These are phyloP conservation scores for Sarcophaga bullata DNA, from an alignment of 1,140 invertebrate species.

Conservation along the genomic window DNA sequence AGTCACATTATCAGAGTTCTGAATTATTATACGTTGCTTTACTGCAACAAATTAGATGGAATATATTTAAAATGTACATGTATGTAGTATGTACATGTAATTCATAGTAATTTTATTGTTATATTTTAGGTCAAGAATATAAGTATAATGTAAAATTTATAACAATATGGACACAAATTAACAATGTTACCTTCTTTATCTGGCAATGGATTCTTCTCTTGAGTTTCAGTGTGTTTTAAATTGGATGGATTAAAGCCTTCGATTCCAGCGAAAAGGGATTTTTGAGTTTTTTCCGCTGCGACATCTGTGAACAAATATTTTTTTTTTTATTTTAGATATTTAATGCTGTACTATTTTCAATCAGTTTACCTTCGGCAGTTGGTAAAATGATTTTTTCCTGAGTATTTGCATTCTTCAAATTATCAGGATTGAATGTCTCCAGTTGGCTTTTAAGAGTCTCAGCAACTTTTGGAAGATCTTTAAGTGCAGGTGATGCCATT, in stretches of 20 bases:
- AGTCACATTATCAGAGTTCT: neutral
- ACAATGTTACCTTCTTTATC: slow-evolving; percentile 88
- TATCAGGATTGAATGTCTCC: slow-evolving; percentile 84
- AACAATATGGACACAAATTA: neutral
- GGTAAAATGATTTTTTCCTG: slow-evolving; percentile 89
- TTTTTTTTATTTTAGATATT: slow-evolving; percentile 5
- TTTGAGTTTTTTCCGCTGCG: slow-evolving; percentile 85
- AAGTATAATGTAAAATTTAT: neutral
- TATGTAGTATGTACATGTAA: neutral
- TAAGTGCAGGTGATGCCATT: slow-evolving; percentile 75
- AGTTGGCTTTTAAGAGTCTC: slow-evolving; percentile 87
- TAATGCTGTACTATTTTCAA: slow-evolving; percentile 9
- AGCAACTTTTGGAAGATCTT: slow-evolving; percentile 90
- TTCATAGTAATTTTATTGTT: neutral
- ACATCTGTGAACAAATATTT: slow-evolving; percentile 74
- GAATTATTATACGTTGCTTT: neutral
- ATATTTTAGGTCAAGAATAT: slow-evolving; percentile 9
- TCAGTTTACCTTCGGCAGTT: slow-evolving; percentile 81
- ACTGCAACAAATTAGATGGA: too few species aligned
- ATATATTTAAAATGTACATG: too few species aligned
- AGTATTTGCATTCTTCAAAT: slow-evolving; percentile 85
- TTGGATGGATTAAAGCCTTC: slow-evolving; percentile 83
- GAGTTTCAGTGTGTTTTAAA: slow-evolving; percentile 91
- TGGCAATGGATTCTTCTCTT: slow-evolving; percentile 93
- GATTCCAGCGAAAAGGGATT: slow-evolving; percentile 85